Evolutionary conservation across 2,113 vertebrate species (phyloP), one percentile per base, ranked within the genome.

Genomic region (Albula glossodonta): DNA sequence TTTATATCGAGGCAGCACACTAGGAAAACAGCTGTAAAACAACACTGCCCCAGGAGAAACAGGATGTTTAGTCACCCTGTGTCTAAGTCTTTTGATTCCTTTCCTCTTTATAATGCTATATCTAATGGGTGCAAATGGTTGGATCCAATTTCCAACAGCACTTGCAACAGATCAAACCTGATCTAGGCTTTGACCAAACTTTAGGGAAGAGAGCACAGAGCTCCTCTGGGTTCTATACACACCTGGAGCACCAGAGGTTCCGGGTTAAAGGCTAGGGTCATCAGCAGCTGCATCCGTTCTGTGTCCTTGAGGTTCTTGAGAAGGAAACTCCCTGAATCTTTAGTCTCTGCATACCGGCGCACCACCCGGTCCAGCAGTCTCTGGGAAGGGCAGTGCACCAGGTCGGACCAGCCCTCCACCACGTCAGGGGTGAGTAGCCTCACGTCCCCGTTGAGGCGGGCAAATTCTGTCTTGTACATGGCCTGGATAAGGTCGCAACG

Each of bases 311-410:
- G 96, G 94, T 99, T 99, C 91, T 98, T 98, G 17, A 99, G 96
- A 84, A 99, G 92, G 92, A 99, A 99, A 94, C 98, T 99, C 92
- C 98, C 98, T 1, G 98, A 99, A 93, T 99, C 98, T 95, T 98
- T 98, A 90, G 98, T 99, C 95, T 99, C 98, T 2, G 98, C 98
- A 8, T 99, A 99, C 89, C 98, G 96, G 88, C 98, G 96, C 85
- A 99, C 98, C 89, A 99, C 95, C 56, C 98, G 96, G 95, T 99
- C 98, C 87, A 99, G 96, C 89, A 99, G 94, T 92, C 98, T 97
- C 95, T 99, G 98, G 83, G 98, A 99, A 60, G 98, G 98, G 92
- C 98, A 99, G 93, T 99, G 98, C 92, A 99, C 98, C 92, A 99
- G 94, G 92, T 99, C 98, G 6, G 98, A 99, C 98, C 98, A 99